A percentile compares a stretch with the other conserved stretches of the same genome.
Conservation (phyloP, 1,140 invertebrate genomes). For the Papilio polyxenes region DNA sequence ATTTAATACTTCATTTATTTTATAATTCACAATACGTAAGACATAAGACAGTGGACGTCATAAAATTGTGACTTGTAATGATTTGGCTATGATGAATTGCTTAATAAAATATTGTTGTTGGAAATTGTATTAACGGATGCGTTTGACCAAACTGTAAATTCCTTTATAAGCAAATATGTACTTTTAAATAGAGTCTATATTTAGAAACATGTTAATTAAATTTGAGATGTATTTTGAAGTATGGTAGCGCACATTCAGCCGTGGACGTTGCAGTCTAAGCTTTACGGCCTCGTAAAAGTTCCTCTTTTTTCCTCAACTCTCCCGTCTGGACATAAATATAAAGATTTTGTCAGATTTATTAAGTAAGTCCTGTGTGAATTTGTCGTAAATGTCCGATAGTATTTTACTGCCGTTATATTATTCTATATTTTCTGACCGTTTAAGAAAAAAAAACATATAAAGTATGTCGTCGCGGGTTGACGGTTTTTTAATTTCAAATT, state of each 20-base stretch:
- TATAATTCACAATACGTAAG: not conserved
- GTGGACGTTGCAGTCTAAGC: constrained; percentile 50
- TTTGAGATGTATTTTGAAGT: constrained; percentile 58
- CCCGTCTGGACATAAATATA: constrained; percentile 66
- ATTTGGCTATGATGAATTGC: not conserved
- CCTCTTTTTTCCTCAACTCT: constrained; percentile 51
- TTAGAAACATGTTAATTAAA: constrained; percentile 62
- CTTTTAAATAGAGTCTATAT: not conserved
- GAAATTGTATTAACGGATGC: not conserved
- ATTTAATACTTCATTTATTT: not conserved
- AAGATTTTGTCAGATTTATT: constrained; percentile 73
- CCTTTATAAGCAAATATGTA: not conserved
- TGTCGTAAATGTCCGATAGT: constrained; percentile 72
- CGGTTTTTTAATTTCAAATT: constrained; percentile 54
- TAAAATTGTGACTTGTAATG: not conserved
- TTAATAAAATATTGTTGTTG: not conserved
- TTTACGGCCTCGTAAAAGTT: constrained; percentile 68
- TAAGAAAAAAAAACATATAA: constrained; percentile 50
- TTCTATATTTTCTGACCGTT: constrained; percentile 55
- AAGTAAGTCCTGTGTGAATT: constrained; percentile 71
- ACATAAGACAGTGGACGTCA: constrained; percentile 3
- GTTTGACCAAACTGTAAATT: not conserved
- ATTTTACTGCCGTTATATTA: constrained; percentile 65
- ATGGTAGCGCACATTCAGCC: constrained; percentile 49
- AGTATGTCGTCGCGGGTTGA: constrained; percentile 51